These are phyloP conservation scores for Mesoclemmys tuberculata DNA, from an alignment of 2,113 vertebrate genomes.

Conservation along the genomic window DNA sequence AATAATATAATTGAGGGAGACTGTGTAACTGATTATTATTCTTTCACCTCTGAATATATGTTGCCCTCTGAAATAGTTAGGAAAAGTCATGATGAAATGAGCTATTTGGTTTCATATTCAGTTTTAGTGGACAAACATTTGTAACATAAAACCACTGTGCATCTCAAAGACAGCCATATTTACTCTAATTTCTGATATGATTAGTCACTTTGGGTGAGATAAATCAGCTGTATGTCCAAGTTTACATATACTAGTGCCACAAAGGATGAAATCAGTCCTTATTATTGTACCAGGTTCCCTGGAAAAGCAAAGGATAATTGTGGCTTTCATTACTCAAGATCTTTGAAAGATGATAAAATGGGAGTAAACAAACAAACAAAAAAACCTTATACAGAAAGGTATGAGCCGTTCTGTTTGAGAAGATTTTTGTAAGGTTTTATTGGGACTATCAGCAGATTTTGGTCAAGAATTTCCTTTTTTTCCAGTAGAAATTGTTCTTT, in stretches of 20 bases:
- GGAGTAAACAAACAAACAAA: not conserved
- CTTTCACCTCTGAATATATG: not conserved
- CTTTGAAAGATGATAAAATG: not conserved
- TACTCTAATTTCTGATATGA: slow-evolving; percentile 16
- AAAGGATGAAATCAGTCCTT: not conserved
- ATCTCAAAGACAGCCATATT: not conserved
- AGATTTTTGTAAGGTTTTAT: not conserved
- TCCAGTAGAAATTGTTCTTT: not conserved
- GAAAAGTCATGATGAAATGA: not conserved
- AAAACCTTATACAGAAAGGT: no score
- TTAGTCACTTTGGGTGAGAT: slow-evolving; percentile 5
- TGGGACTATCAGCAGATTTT: not conserved
- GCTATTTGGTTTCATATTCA: not conserved
- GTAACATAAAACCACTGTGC: not conserved
- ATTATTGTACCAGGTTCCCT: not conserved
- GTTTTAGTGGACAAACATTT: not conserved
- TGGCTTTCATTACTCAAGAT: not conserved
- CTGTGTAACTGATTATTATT: not conserved
- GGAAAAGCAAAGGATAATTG: not conserved
- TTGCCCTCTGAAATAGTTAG: not conserved
- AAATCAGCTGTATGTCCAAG: not conserved
- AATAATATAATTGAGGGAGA: not conserved
- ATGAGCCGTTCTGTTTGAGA: not conserved
- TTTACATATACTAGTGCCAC: not conserved
- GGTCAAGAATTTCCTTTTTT: not conserved